Conservation (phyloP, 2,113 vertebrate genomes). For the Vanacampus margaritifer region DNA sequence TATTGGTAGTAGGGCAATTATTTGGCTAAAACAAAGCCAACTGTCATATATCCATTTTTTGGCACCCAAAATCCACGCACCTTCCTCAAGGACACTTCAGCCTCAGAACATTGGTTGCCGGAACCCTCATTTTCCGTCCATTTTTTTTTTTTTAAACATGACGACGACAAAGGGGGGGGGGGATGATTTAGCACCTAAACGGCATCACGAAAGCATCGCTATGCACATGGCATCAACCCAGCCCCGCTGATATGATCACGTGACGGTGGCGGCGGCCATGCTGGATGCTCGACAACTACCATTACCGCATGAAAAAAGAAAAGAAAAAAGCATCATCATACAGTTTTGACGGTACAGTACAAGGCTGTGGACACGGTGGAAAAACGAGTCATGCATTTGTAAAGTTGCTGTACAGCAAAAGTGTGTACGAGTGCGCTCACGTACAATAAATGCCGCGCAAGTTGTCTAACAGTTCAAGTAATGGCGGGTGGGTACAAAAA, state of each 20-base stretch:
- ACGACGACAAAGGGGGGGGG: slow-evolving; percentile 33
- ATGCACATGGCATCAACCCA: neutral
- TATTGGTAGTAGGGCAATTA: neutral
- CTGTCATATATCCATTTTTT: slow-evolving; percentile 15
- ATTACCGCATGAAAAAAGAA: slow-evolving; percentile 42
- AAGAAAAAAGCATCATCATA: slow-evolving; percentile 52
- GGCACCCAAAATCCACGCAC: slow-evolving; percentile 23
- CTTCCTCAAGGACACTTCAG: slow-evolving; percentile 31
- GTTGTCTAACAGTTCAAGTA: slow-evolving; percentile 57
- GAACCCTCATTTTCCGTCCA: slow-evolving; percentile 4
- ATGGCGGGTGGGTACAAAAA: slow-evolving; percentile 11
- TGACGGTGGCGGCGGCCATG: slow-evolving; percentile 55
- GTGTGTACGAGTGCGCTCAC: slow-evolving; percentile 23
- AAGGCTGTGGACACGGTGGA: slow-evolving; percentile 57
- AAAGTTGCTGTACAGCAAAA: slow-evolving; percentile 55
- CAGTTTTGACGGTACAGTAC: slow-evolving; percentile 58
- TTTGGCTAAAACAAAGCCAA: neutral
- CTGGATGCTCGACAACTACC: slow-evolving; percentile 51
- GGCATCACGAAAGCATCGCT: slow-evolving; percentile 45
- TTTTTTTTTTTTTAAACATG: neutral
- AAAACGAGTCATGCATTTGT: slow-evolving; percentile 45
- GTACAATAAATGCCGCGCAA: slow-evolving; percentile 18
- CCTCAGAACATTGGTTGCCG: slow-evolving; percentile 18
- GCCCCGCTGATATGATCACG: slow-evolving; percentile 38
- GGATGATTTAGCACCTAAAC: slow-evolving; percentile 59